Evolutionary conservation across 2,797 vertebrate genomes (phyloP).

Genomic region (Scomberomorus guttatus): DNA sequence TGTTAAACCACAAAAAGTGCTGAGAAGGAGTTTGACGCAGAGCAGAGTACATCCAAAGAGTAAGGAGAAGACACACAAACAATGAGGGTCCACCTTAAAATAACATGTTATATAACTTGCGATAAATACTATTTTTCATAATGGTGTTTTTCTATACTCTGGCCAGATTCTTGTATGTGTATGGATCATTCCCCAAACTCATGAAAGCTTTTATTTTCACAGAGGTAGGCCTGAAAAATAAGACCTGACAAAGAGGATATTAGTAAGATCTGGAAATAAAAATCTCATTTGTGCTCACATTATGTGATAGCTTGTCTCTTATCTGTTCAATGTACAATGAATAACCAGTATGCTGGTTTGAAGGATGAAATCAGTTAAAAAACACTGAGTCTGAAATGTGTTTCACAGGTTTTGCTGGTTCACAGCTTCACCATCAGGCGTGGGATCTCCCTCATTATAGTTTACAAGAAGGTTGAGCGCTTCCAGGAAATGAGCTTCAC

Average conservation of each 20-base stretch:
- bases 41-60: not conserved
- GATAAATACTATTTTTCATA: not conserved
- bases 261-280: not conserved
- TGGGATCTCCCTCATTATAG: slow-evolving; percentile 69
- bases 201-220: slow-evolving; percentile 7
- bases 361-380: not conserved
- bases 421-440: slow-evolving; percentile 26
- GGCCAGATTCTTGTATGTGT: not conserved
- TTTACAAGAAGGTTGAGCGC: slow-evolving; percentile 75
- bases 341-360: not conserved
- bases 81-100: not conserved
- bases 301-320: not conserved
- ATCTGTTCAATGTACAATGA: slow-evolving; percentile 15
- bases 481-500: slow-evolving; percentile 78
- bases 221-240: not conserved
- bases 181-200: not conserved
- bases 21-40: not conserved
- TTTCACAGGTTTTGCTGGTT: slow-evolving; percentile 21
- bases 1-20: not conserved
- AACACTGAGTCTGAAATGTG: not conserved
- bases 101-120: not conserved
- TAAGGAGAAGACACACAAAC: not conserved
- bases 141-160: not conserved
- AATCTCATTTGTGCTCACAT: not conserved
- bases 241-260: not conserved